These are phyloP conservation scores for Microtus oregoni DNA, from an alignment of 2,113 vertebrate species.

Conservation along the genomic window DNA sequence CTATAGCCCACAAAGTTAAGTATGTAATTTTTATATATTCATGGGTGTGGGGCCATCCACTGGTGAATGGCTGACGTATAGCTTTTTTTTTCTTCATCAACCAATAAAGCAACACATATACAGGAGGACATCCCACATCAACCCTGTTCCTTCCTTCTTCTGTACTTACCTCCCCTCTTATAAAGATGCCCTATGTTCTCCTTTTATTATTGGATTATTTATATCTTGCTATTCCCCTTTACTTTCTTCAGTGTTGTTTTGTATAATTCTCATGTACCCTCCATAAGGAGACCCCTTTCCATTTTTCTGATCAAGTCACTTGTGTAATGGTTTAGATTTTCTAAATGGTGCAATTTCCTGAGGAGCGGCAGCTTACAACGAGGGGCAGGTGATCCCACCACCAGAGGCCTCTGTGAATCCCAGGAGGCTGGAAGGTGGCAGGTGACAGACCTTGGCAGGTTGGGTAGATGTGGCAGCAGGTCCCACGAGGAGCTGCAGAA, in stretches of 20 bases:
- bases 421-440: too few relatives aligned
- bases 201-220: neutral
- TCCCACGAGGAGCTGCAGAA: too few relatives aligned
- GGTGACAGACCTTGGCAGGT: too few relatives aligned
- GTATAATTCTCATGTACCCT: neutral
- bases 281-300: neutral
- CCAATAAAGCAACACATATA: too few relatives aligned
- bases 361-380: rapidly evolving
- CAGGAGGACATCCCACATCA: too few relatives aligned
- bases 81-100: too few relatives aligned
- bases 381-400: too few relatives aligned
- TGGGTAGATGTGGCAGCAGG: too few relatives aligned
- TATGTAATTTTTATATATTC: neutral
- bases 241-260: neutral
- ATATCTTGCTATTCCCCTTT: neutral
- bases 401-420: too few relatives aligned
- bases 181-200: neutral
- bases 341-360: too few relatives aligned
- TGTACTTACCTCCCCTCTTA: neutral
- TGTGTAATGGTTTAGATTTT: too few relatives aligned
- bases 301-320: neutral
- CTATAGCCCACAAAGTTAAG: neutral
- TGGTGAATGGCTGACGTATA: neutral
- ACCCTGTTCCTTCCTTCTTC: neutral
- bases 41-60: neutral